Conservation (phyloP, 1,140 invertebrate species). For the Theocolax elegans region DNA sequence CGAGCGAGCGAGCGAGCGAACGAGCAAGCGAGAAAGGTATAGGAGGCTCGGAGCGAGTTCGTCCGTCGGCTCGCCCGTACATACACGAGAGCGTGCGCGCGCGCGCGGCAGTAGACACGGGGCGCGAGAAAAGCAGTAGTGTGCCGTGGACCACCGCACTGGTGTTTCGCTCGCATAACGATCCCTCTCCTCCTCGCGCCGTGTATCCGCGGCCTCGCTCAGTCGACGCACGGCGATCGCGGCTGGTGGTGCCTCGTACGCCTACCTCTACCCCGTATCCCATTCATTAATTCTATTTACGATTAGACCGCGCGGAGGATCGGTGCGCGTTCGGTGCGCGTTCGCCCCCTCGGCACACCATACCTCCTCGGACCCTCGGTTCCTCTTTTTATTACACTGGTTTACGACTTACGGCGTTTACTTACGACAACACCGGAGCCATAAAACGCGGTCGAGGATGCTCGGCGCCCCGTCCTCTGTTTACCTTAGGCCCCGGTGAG, state of each 20-base stretch:
- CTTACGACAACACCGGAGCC: too few relatives aligned
- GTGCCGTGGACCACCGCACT: slow-evolving; percentile 69
- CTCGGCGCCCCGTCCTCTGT: slow-evolving; percentile 44
- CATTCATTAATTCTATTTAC: too few relatives aligned
- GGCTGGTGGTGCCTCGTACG: slow-evolving; percentile 20
- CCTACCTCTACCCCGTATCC: too few relatives aligned
- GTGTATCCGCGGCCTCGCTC: slow-evolving; percentile 14
- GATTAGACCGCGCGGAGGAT: too few relatives aligned
- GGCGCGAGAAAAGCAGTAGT: slow-evolving; percentile 69
- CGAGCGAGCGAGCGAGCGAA: slow-evolving; percentile 28
- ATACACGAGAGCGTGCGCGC: slow-evolving; percentile 45
- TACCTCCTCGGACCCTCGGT: neutral
- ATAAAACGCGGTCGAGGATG: slow-evolving; percentile 9
- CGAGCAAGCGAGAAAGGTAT: slow-evolving; percentile 13
- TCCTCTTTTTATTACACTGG: slow-evolving; percentile 56
- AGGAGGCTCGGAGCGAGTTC: too few relatives aligned
- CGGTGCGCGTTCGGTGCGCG: too few relatives aligned
- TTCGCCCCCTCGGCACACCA: neutral
- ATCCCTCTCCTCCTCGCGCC: slow-evolving; percentile 2
- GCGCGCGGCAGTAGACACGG: slow-evolving; percentile 67
- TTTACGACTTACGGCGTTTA: too few relatives aligned
- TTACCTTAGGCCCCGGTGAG: neutral
- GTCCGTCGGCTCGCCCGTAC: too few relatives aligned
- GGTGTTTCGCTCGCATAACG: slow-evolving; percentile 55
- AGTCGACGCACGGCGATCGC: slow-evolving; percentile 29